phyloP scores from a whole-genome alignment of 1,140 invertebrate species.

The Zaprionus davidi region DNA sequence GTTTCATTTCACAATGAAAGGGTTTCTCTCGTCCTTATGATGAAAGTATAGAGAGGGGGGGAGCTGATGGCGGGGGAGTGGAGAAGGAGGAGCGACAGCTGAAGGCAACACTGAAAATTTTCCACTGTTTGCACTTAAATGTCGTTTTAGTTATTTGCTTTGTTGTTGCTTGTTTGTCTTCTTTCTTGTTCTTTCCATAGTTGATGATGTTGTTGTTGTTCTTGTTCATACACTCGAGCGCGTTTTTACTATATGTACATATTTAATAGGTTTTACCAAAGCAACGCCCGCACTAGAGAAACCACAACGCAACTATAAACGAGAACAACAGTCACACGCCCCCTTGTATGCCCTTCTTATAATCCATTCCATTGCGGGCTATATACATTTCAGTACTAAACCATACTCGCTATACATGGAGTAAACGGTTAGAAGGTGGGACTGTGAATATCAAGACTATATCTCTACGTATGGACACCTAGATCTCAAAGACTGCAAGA shows the following conservation, averaged over 20 bases:
- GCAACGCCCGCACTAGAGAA: not conserved
- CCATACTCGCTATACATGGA: no score
- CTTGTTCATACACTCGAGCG: conserved; percentile 50
- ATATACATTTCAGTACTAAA: no score
- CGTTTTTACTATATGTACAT: conserved; percentile 50
- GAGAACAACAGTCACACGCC: not conserved
- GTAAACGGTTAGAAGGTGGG: no score
- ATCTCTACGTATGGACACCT: not conserved
- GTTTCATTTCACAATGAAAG: conserved; percentile 29
- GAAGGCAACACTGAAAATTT: conserved; percentile 48
- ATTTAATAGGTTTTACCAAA: conserved; percentile 43
- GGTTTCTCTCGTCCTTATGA: not conserved
- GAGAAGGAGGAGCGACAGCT: conserved; percentile 2
- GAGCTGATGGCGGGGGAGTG: no score
- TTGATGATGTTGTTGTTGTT: conserved; percentile 25
- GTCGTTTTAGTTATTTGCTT: conserved; percentile 18
- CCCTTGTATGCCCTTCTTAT: not conserved
- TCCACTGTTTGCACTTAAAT: conserved; percentile 60
- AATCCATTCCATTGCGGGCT: no score
- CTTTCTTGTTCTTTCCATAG: conserved; percentile 9
- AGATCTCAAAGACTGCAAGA: not conserved
- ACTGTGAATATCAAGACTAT: not conserved
- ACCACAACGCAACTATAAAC: not conserved
- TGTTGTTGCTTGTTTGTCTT: conserved; percentile 4
- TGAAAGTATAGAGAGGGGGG: not conserved